Evolutionary conservation across 1,140 invertebrate genomes (phyloP), one percentile per base, ranked within the genome.

Genomic region (Elymnias hypermnestra): DNA sequence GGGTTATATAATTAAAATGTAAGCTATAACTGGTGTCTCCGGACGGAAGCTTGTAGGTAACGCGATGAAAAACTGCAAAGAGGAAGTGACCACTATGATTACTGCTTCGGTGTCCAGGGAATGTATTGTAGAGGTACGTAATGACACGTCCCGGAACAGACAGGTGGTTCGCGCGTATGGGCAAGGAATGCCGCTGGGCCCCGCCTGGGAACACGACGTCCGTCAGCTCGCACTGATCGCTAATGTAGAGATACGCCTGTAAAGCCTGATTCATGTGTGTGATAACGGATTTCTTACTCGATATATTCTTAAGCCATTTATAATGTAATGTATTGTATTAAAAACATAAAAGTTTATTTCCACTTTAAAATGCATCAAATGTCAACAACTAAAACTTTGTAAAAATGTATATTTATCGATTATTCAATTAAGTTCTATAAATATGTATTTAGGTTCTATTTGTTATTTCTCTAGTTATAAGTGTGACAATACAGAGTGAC

Each of bases 111-210:
- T 62, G 59, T 70, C 60, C 66, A 65, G 71, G 68, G 72, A 76
- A 76, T 75, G 72, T 71, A 52, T 50, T 66, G 53, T 48, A 29
- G 46, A 52, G 63, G 58, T 50, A 47, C 47, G 53, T 67, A 74
- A 62, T 59, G 59, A 50, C 49, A 48, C 69, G 63, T 77, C 78
- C 70, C 65, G 78, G 76, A 77, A 75, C 67, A 67, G 62, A 60
- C 65, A 76, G 72, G 68, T 71, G 68, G 59, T 43, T 60, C 42
- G 53, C 46, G 43, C 47, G 59, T 77, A 83, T 68, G 77, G 79
- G 63, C 77, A 79, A 79, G 58, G 76, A 82, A 82, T 82, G 69
- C 69, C 58, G 56, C 56, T 53, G 49, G 45, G 38, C 47, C 45
- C 29, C 50, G 71, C 70, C 58, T 77, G 73, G 76, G 76, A 83